Evolutionary conservation across 2,888 invertebrate species (phyloP).

Genomic region (Atrina japonica): DNA sequence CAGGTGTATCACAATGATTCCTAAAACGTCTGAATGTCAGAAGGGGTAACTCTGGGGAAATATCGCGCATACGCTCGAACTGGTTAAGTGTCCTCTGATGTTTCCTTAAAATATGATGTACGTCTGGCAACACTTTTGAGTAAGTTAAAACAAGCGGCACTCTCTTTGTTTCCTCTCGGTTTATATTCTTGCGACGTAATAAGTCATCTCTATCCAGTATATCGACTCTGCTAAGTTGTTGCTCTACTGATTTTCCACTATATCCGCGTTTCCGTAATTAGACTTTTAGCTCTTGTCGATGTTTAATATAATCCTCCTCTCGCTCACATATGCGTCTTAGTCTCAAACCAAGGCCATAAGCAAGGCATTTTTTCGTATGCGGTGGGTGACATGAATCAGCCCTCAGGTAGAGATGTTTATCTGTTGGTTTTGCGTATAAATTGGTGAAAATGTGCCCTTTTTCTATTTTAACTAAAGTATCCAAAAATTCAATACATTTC

Average conservation of each 20-base stretch:
- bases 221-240: conserved; percentile 11
- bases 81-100: neutral
- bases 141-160: conserved; percentile 4
- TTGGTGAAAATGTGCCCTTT: conserved; percentile 24
- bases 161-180: neutral
- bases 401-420: conserved; percentile 27
- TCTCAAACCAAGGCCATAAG: neutral
- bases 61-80: neutral
- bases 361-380: conserved; percentile 16
- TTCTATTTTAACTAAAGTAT: conserved; percentile 30
- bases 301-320: neutral
- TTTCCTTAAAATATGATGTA: neutral
- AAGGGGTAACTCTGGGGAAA: neutral
- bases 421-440: conserved; percentile 22
- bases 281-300: neutral
- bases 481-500: conserved; percentile 23
- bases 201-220: neutral
- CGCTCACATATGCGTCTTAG: conserved; percentile 7
- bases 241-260: neutral
- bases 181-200: neutral
- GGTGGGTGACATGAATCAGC: conserved; percentile 16
- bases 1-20: neutral
- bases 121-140: neutral
- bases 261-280: conserved; percentile 16
- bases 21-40: neutral